Evolutionary conservation across 2,113 vertebrate genomes (phyloP).

Genomic region (Epinephelus moara): DNA sequence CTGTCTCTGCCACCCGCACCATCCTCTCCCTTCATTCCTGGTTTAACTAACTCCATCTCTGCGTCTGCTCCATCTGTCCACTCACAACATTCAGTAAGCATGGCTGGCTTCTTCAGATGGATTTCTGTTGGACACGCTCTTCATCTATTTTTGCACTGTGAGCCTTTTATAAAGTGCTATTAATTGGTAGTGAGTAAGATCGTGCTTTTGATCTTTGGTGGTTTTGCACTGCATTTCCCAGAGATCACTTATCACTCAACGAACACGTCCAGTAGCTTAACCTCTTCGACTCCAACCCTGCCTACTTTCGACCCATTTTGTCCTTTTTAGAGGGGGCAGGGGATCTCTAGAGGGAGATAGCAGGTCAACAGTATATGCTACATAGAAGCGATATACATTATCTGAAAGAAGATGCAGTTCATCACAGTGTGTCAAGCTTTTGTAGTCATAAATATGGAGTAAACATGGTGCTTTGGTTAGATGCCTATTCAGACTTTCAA

Average conservation of each 20-base stretch:
- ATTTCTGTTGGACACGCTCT: constrained; percentile 26
- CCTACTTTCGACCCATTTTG: too few species aligned
- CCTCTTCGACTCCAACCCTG: too few species aligned
- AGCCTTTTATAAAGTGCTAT: constrained; percentile 10
- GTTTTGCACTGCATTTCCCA: constrained; percentile 7
- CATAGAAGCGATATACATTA: too few species aligned
- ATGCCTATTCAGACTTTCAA: too few species aligned
- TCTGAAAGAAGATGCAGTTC: too few species aligned
- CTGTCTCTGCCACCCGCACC: constrained; percentile 57
- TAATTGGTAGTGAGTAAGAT: constrained; percentile 15
- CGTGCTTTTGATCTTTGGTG: neutral
- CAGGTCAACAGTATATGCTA: too few species aligned
- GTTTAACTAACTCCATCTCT: constrained; percentile 66
- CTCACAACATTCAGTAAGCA: constrained; percentile 32
- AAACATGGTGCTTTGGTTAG: too few species aligned
- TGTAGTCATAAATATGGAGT: too few species aligned
- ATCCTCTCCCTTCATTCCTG: constrained; percentile 58
- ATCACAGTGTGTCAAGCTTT: too few species aligned
- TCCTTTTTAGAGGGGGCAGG: too few species aligned
- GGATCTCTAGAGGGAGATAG: too few species aligned
- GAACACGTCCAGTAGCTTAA: neutral
- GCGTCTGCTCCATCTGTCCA: constrained; percentile 72
- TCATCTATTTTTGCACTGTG: constrained; percentile 37
- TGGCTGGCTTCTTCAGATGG: constrained; percentile 40
- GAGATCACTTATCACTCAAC: neutral